These are phyloP conservation scores for Dermochelys coriacea DNA, from an alignment of 2,797 vertebrate genomes.

Conservation along the genomic window DNA sequence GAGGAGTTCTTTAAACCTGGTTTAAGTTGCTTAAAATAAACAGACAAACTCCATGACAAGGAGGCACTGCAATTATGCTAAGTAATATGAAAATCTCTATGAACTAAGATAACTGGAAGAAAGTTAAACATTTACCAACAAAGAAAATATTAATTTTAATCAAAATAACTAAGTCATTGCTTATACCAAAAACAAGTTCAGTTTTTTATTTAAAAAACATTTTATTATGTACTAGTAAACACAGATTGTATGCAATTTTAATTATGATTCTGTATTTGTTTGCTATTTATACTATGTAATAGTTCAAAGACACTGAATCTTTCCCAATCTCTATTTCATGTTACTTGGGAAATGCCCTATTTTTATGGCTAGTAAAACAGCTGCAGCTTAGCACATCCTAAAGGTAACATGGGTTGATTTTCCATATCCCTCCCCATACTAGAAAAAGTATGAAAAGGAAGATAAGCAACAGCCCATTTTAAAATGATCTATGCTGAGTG, in stretches of 20 bases:
- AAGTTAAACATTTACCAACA: background rate
- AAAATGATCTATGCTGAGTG: background rate
- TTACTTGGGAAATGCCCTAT: background rate
- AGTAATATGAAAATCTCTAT: slow-evolving; percentile 3
- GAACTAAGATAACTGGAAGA: background rate
- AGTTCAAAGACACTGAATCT: background rate
- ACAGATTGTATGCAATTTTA: background rate
- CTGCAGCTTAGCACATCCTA: background rate
- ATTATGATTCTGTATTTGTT: background rate
- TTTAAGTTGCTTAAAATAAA: background rate
- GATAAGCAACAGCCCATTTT: background rate
- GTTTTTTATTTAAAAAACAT: background rate
- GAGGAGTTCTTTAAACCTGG: background rate
- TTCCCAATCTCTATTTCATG: background rate
- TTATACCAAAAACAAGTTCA: background rate
- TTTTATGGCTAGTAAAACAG: background rate
- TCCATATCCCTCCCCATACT: background rate
- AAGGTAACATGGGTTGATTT: background rate
- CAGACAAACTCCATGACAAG: background rate
- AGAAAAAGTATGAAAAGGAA: background rate
- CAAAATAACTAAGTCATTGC: background rate
- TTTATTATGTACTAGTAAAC: background rate
- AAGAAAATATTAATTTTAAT: background rate
- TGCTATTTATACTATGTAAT: background rate
- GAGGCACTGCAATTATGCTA: background rate